Percentiles rank a stretch among this genome's conserved stretches.
Evolutionary conservation across 2,888 invertebrate species (phyloP).

Genomic region (Cosmia pyralina): DNA sequence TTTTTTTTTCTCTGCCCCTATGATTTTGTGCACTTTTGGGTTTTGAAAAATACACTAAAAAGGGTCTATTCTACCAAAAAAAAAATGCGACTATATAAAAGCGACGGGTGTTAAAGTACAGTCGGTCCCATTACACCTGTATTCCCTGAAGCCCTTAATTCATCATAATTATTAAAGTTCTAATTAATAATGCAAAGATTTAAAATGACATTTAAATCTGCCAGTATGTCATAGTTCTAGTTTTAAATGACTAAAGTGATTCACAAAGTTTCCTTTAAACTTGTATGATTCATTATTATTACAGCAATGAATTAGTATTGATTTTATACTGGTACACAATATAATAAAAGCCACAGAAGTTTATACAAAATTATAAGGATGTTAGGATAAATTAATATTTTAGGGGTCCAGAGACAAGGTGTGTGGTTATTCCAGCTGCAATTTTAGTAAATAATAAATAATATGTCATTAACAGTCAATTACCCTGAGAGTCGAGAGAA

Average conservation of each 20-base stretch:
- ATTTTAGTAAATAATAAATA: neutral
- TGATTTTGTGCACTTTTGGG: too few species aligned
- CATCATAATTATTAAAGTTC: too few species aligned
- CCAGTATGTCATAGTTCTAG: neutral
- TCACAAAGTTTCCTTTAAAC: conserved; percentile 2
- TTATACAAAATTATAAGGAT: neutral
- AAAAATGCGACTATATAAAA: too few species aligned
- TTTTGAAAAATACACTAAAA: too few species aligned
- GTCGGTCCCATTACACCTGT: too few species aligned
- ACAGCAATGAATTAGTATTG: neutral
- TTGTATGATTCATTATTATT: conserved; percentile 6
- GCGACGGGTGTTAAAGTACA: too few species aligned
- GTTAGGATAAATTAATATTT: neutral
- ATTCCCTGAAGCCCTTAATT: too few species aligned
- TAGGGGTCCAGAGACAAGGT: neutral
- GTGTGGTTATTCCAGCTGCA: neutral
- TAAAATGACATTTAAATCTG: too few species aligned
- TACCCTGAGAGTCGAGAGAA: neutral
- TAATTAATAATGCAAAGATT: too few species aligned
- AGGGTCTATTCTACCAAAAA: too few species aligned
- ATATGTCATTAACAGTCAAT: too few species aligned
- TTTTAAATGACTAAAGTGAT: conserved; percentile 7
- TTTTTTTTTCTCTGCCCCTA: too few species aligned
- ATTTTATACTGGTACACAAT: neutral
- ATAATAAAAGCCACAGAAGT: neutral